Evolutionary conservation across 2,888 invertebrate genomes (phyloP), one percentile per base, ranked within the genome.

Genomic region (Cantharis rufa): DNA sequence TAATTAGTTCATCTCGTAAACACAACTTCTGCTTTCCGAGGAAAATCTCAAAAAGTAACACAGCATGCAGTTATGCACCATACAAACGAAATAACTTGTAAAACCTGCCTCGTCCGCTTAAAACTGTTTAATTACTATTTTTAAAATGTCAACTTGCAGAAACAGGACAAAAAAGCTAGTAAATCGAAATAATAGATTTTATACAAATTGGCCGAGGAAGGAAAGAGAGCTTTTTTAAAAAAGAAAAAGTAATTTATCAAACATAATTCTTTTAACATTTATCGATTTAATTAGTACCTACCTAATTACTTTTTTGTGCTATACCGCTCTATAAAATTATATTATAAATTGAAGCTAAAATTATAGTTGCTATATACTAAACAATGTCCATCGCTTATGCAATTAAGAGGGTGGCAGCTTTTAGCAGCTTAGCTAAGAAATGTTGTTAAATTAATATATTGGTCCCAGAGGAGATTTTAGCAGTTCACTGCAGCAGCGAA

Each of bases 321-420:
- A 1, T 28, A 28, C 2, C 9, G 64, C 21, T 48, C 5, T 48
- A 48, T 48, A 48, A 48, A 48, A 48, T 48, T 48, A 48, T 32
- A 16, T 69, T 69, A 32, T 16, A 32, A 32, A 32, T 69, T 69
- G 32, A 69, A 69, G 21, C 9, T 66, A 63, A 72, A 75, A 64
- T 72, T 69, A 71, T 70, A 61, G 24, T 61, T 62, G 73, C 64
- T 27, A 28, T 71, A 69, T 71, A 71, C 73, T 74, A 76, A 76
- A 79, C 78, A 77, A 71, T 79, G 80, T 75, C 81, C 78, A 81
- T 81, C 81, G 80, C 77, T 82, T 79, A 82, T 77, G 80, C 82
- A 82, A 82, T 82, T 82, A 82, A 77, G 80, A 76, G 63, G 72
- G 78, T 74, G 80, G 80, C 80, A 81, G 82, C 81, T 81, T 82